Evolutionary conservation across 2,888 invertebrate species (phyloP), one percentile per base, ranked within the genome.

Genomic region (Mesorhabditis sp.): DNA sequence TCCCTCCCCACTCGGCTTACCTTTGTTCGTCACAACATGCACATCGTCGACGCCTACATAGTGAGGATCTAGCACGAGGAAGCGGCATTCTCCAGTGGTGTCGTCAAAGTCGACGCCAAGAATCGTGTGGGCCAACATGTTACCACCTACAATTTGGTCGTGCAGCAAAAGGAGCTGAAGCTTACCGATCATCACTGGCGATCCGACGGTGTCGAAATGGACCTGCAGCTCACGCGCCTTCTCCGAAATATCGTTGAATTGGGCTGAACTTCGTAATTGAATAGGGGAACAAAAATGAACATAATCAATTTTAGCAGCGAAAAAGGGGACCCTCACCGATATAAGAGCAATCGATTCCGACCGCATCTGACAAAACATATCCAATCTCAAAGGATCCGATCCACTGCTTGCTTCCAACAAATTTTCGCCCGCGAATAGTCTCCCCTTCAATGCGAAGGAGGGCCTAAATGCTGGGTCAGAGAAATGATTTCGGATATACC

Each of bases 351-450:
- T 50, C 58, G n/a, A 50, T n/a, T 13, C 10, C 7, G n/a, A 50
- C 15, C n/a, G 10, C 65, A 28, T 15, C 42, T 43, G 65, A 10
- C 10, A n/a, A 5, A 73, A 93, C 93, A 88, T 92, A 96, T 87
- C 92, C 91, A 13, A 98, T 93, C 89, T 99, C 98, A 4, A 93
- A 93, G 0, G 96, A 96, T 5, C 98, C 98, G 85, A 99, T 97
- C 98, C 98, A 98, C 85, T 95, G 92, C 72, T 90, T 91, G 0
- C 95, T 94, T 42, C 93, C 94, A 66, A 95, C 88, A 88, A 99
- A 80, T 67, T 78, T 78, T 44, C 66, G 68, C 86, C 58, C 58
- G 7, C 58, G 58, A 10, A 50, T 13, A 2, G 91, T 91, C 87
- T 98, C 98, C 86, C 99, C 98, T 13, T 94, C 94, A 80, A 98